Percentiles rank a stretch among this genome's conserved stretches.
Conservation (phyloP, 2,113 vertebrate species). For the Eira barbara region DNA sequence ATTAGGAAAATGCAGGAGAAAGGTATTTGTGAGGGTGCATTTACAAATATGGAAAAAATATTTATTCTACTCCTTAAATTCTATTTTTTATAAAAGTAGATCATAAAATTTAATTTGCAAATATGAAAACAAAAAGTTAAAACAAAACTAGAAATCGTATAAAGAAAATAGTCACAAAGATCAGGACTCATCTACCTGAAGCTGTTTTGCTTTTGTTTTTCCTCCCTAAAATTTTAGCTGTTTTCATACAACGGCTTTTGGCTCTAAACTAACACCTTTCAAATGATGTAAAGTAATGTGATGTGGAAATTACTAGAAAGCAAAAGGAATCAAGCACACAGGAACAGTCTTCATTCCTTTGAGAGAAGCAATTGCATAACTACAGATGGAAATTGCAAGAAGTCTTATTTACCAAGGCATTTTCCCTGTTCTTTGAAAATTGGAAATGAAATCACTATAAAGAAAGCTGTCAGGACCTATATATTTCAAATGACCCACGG, state of each 20-base stretch:
- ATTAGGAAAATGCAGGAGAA: background rate
- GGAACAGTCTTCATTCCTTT: slow-evolving; percentile 6
- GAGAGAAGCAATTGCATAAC: slow-evolving; percentile 32
- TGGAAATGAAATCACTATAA: slow-evolving; percentile 57
- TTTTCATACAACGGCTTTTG: background rate
- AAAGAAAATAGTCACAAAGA: background rate
- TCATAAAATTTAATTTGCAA: background rate
- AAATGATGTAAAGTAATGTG: slow-evolving; percentile 35
- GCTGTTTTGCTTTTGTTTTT: background rate
- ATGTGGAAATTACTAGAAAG: slow-evolving; percentile 49
- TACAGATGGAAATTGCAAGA: slow-evolving; percentile 28
- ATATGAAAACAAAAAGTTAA: background rate
- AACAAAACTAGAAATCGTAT: background rate
- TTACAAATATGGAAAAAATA: background rate
- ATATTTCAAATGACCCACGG: slow-evolving; percentile 14
- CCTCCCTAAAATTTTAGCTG: background rate
- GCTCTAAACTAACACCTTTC: slow-evolving; percentile 42
- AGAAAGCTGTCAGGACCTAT: slow-evolving; percentile 11
- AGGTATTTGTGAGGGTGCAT: background rate
- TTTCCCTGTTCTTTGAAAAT: slow-evolving; percentile 31
- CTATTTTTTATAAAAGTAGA: background rate
- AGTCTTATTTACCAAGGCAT: slow-evolving; percentile 32
- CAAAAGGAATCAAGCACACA: background rate
- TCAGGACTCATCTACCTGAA: background rate
- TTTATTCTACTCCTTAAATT: background rate